phyloP scores from a whole-genome alignment of 2,888 invertebrate species.

The Synanthedon vespiformis region DNA sequence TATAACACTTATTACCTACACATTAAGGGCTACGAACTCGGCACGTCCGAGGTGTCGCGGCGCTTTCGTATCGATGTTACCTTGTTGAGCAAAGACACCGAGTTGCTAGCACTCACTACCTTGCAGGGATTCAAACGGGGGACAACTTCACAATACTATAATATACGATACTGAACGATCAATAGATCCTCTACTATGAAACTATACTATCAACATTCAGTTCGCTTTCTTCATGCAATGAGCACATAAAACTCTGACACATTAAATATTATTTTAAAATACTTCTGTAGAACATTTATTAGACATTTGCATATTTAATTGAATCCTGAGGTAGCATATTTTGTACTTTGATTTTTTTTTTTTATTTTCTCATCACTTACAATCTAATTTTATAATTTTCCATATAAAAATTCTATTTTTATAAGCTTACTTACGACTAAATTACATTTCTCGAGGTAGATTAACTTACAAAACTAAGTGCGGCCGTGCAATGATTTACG shows the following conservation, averaged over 20 bases:
- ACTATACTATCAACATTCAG: constrained; percentile 18
- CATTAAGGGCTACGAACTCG: constrained; percentile 44
- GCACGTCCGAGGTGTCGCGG: constrained; percentile 13
- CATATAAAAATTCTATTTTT: constrained; percentile 65
- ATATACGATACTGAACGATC: constrained; percentile 11
- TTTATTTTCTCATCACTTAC: constrained; percentile 44
- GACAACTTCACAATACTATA: background rate
- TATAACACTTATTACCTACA: constrained; percentile 51
- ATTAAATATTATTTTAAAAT: constrained; percentile 19
- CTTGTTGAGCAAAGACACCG: constrained; percentile 39
- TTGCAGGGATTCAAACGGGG: constrained; percentile 62
- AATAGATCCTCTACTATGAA: constrained; percentile 8
- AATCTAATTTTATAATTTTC: constrained; percentile 50
- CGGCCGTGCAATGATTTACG: constrained; percentile 37
- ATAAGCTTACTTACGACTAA: constrained; percentile 58
- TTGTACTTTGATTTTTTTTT: constrained; percentile 63
- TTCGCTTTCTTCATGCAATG: constrained; percentile 12
- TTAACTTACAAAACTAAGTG: constrained; percentile 52
- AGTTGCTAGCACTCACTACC: constrained; percentile 55
- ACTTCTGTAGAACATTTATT: constrained; percentile 29
- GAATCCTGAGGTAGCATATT: constrained; percentile 70
- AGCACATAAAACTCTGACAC: constrained; percentile 17
- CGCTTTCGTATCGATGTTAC: constrained; percentile 13
- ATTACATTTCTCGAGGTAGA: constrained; percentile 68
- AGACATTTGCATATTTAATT: constrained; percentile 36